Evolutionary conservation across 23 tunicate genomes (phyloP), one percentile per base, ranked within the genome.

Genomic region (Ascidia mentula): DNA sequence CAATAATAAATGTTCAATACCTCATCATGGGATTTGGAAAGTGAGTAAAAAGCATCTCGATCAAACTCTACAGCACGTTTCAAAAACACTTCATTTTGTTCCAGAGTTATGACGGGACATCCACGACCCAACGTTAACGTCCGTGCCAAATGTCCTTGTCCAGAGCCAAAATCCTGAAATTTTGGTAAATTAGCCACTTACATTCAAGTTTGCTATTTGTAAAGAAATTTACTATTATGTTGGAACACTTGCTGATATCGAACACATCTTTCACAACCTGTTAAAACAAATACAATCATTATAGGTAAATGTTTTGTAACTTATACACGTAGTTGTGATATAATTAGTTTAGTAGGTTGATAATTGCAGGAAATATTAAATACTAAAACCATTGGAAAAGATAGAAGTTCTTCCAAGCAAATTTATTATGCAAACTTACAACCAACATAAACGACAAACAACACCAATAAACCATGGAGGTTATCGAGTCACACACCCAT

Each of bases 131-230:
- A 8, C 32, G 79, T 46, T 3, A 91, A 59, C n/a, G 77, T 20
- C 34, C 97, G 76, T n/a, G 97, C 87, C 32, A 91, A 77, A 61
- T 91, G 97, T 3, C 97, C 97, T 78, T 91, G 97, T 22, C 97
- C 97, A 38, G 97, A 82, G 18, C 97, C 97, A 31, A 86, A 75
- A 72, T 91, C 97, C 90, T 86, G n/a, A n/a, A n/a, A n/a, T n/a
- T n/a, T n/a, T n/a, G n/a, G n/a, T n/a, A n/a, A n/a, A n/a, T n/a
- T n/a, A n/a, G n/a, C n/a, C n/a, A n/a, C n/a, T n/a, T n/a, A n/a
- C n/a, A n/a, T n/a, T n/a, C n/a, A n/a, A n/a, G n/a, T n/a, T 17
- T 30, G 7, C 17, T 35, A 26, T 40, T 18, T n/a, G 18, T 18
- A n/a, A 7, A 8, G 22, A 38, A 24, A 76, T 82, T 77, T 76